Base-by-base conservation (phyloP, 2,797 vertebrate species). In the Anguilla anguilla region DNA sequence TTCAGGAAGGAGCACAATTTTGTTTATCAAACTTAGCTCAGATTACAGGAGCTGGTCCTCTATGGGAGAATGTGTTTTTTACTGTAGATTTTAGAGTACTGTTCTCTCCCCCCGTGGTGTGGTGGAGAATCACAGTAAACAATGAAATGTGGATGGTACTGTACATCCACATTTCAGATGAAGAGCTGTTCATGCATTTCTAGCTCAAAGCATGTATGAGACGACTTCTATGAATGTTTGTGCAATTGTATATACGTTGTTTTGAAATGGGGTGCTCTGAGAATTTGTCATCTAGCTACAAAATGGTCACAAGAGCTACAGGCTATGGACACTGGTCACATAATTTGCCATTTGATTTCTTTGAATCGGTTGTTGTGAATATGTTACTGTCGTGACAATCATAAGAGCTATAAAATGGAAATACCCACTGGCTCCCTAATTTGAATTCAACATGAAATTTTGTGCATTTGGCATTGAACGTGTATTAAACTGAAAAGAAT, bases 1-100 rank as follows among this genome's bases (percentile, higher is more conserved):
- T 89, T 92, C 89, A 87, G 67, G 90, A 91, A 91, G 89, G 72
- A 88, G 89, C 89, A 89, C 67, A 3, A 13, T 86, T 84, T 64
- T 87, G 67, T 49, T 79, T 9, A 6, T 85, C 77, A 92, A 4
- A 74, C 35, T 74, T 74, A 15, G 64, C 64, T 82, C 72, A 31
- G 46, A 31, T 83, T 51, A 15, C 53, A 55, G 28, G n/a, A 31
- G 67, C 9, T 72, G 9, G 1, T 31, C n/a, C 13, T 72, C 67
- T 59, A 17, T 35, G 69, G 10, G 10, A 39, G 13, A 35, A 74
- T 35, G 35, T 72, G 67, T 17, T 83, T 11, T 31, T 15, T 31
- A 15, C n/a, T 67, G 25, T 64, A 6, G 17, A 39, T 39, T n/a
- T 25, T 61, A 2, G 28, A n/a, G 28, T 85, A 22, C 0, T 39